phyloP scores from a whole-genome alignment of 2,888 invertebrate genomes.

The Bombylius discolor region DNA sequence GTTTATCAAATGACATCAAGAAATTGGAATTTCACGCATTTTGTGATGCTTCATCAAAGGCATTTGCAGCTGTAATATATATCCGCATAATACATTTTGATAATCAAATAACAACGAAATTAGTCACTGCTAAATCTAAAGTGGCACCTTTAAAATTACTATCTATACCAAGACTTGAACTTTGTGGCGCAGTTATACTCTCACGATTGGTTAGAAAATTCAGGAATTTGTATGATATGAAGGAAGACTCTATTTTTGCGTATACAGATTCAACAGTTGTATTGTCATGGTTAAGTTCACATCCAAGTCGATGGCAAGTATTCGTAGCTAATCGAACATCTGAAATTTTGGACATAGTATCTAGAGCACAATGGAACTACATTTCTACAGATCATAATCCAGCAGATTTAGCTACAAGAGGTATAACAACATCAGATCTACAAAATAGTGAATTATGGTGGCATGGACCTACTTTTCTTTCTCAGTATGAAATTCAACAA shows the following conservation, averaged over 20 bases:
- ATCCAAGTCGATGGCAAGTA: neutral
- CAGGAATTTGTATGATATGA: too few relatives aligned
- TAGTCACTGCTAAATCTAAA: neutral
- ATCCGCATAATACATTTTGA: neutral
- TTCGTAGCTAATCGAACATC: neutral
- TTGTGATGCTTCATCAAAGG: neutral
- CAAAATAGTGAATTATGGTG: neutral
- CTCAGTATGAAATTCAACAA: neutral
- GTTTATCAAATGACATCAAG: neutral
- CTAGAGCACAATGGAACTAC: neutral
- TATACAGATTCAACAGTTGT: constrained; percentile 2
- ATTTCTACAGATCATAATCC: neutral
- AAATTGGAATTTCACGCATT: neutral
- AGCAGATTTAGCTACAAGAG: neutral
- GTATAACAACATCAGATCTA: neutral
- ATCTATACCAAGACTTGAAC: constrained; percentile 16
- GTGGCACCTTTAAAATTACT: constrained; percentile 11
- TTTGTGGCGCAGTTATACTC: constrained; percentile 9
- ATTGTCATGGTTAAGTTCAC: neutral
- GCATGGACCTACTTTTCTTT: neutral
- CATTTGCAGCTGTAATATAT: neutral
- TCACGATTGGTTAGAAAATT: neutral
- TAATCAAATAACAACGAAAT: neutral
- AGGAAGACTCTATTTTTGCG: neutral
- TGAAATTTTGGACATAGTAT: neutral